Evolutionary conservation across 2,113 vertebrate species (phyloP), one percentile per base, ranked within the genome.

Genomic region (Pachycephala philippinensis): DNA sequence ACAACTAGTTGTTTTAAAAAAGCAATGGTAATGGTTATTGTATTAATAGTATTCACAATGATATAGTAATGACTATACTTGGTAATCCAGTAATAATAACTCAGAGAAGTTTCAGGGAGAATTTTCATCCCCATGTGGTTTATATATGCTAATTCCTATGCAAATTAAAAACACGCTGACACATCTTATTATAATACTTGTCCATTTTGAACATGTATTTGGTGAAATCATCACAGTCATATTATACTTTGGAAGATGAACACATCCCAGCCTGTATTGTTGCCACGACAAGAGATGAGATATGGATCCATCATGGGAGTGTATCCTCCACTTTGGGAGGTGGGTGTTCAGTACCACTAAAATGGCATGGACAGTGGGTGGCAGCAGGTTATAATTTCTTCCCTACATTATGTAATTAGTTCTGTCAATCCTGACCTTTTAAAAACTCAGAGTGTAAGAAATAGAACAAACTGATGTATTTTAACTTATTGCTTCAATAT

Each of bases 111-210:
- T 82, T 79, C 4, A 1, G 53, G n/a, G 70, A 96, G 87, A 76
- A 88, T 76, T 65, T 91, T 83, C 70, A 96, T 69, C 31, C 78
- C 15, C 45, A 19, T 61, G 85, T 92, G 70, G 61, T 72, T 95
- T 84, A 78, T 53, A 60, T 39, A 91, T 89, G 89, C 31, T 92
- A 91, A 89, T 94, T 94, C 15, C 53, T 79, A 82, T 69, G 65
- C 77, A 96, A 95, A 96, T 95, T 31, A 91, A 94, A 66, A 93
- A 56, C 57, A 53, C 37, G n/a, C 57, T 89, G 90, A 93, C 90
- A 92, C 68, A 91, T 96, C 54, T 77, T 77, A 89, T 91, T 88
- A 91, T 45, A 94, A 65, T 65, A 66, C 84, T 91, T 91, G 87
- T 78, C 94, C 52, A 40, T 86, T 90, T 87, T 77, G 63, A 59